These are phyloP conservation scores for Drosophila prostipennis DNA, from an alignment of 2,888 invertebrate species.

Conservation along the genomic window DNA sequence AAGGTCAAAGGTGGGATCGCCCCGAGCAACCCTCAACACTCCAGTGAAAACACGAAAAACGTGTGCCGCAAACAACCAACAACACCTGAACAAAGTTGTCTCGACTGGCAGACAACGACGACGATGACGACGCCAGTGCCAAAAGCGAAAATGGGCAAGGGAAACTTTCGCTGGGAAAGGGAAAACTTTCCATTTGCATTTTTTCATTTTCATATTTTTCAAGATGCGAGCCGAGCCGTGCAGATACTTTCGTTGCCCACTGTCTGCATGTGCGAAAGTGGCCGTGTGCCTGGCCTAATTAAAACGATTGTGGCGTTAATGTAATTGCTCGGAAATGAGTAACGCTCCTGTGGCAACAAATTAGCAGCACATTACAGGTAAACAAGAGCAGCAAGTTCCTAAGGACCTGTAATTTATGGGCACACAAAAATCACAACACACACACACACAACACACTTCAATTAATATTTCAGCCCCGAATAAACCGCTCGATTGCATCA, in stretches of 20 bases:
- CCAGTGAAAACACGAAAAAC: conserved; percentile 24
- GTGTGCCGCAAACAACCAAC: conserved; percentile 52
- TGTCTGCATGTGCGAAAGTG: conserved; percentile 13
- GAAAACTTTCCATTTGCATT: conserved; percentile 33
- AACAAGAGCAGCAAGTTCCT: conserved; percentile 8
- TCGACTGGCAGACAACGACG: conserved; percentile 39
- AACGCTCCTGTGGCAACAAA: conserved; percentile 40
- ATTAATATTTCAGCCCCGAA: conserved; percentile 23
- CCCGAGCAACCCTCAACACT: conserved; percentile 42
- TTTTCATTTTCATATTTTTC: conserved; percentile 43
- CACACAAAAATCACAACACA: neutral
- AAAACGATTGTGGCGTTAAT: conserved; percentile 65
- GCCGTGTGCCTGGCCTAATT: conserved; percentile 52
- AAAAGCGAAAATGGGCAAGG: conserved; percentile 20
- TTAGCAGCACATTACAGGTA: conserved; percentile 40
- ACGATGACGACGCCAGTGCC: conserved; percentile 39
- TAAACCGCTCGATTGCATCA: conserved; percentile 14
- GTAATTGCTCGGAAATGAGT: conserved; percentile 65
- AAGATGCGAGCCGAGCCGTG: conserved; percentile 22
- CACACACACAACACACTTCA: conserved; percentile 6
- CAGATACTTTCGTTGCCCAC: conserved; percentile 29
- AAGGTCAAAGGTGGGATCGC: conserved; percentile 40
- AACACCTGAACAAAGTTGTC: conserved; percentile 61
- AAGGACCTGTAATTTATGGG: conserved; percentile 9
- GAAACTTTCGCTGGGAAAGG: conserved; percentile 17